Evolutionary conservation across 2,797 vertebrate species (phyloP).

Genomic region (Graptemys geographica): DNA sequence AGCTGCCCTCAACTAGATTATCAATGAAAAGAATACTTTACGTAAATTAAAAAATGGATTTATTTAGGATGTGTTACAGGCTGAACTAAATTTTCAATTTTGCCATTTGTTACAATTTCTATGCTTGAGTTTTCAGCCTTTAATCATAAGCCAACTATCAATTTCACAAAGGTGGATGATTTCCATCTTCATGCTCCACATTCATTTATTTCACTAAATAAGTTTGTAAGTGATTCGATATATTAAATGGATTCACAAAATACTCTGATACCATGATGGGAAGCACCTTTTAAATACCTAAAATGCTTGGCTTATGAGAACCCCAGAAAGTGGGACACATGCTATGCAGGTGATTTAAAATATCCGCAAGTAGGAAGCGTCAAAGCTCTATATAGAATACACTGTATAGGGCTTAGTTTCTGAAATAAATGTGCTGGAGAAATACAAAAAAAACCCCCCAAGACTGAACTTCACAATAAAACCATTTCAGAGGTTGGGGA

Average conservation of each 20-base stretch:
- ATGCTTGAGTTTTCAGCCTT: background rate
- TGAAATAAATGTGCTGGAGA: background rate
- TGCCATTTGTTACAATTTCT: background rate
- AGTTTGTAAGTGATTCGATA: background rate
- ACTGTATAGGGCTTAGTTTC: accelerated
- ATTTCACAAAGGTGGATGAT: background rate
- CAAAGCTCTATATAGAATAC: background rate
- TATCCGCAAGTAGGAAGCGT: background rate
- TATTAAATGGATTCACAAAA: background rate
- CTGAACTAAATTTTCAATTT: background rate
- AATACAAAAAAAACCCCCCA: background rate
- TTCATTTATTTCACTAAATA: background rate
- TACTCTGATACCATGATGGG: background rate
- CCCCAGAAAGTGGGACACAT: background rate
- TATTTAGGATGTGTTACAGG: background rate
- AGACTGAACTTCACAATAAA: background rate
- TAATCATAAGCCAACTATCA: background rate
- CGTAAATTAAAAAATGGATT: background rate
- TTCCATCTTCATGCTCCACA: background rate
- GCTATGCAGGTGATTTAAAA: background rate
- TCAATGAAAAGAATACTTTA: background rate
- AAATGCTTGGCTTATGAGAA: background rate
- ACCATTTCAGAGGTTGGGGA: background rate
- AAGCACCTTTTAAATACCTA: background rate
- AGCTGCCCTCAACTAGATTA: background rate